Percentiles rank a stretch among this genome's conserved stretches.
Evolutionary conservation across 2,888 invertebrate species (phyloP).

Genomic region (Deilephila porcellus): DNA sequence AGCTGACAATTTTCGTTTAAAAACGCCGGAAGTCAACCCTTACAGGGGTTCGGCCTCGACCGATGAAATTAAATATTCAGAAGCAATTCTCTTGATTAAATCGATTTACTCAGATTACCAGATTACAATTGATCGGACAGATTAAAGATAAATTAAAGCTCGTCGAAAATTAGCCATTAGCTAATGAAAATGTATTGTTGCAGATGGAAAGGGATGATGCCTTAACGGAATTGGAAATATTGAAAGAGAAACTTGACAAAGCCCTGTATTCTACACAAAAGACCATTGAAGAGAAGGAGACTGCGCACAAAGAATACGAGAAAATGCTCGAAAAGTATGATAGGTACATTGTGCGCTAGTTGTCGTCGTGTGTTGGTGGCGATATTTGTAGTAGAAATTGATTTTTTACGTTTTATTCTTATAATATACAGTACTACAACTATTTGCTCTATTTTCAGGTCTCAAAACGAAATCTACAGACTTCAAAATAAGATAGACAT

Average conservation of each 20-base stretch:
- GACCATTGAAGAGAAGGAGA: constrained; percentile 94
- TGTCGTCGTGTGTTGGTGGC: constrained; percentile 74
- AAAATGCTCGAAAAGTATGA: constrained; percentile 97
- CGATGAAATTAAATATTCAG: constrained; percentile 7
- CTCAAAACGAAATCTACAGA: constrained; percentile 95
- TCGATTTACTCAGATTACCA: neutral
- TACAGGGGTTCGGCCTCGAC: neutral
- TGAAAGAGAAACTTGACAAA: constrained; percentile 96
- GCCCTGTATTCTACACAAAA: constrained; percentile 92
- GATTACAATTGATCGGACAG: neutral
- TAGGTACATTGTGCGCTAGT: constrained; percentile 83
- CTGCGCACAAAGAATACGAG: constrained; percentile 95
- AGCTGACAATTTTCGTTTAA: no score
- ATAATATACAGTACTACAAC: constrained; percentile 27
- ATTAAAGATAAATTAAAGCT: neutral
- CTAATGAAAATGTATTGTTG: constrained; percentile 37
- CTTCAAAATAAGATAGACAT: constrained; percentile 95
- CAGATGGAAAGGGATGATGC: constrained; percentile 95
- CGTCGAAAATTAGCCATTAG: neutral
- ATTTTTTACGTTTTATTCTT: neutral
- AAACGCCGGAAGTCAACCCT: no score
- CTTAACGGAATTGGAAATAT: constrained; percentile 91
- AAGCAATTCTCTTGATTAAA: neutral
- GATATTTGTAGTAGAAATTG: neutral
- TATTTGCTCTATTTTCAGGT: constrained; percentile 80